A percentile compares a stretch with the other conserved stretches of the same genome.
phyloP scores from a whole-genome alignment of 2,113 vertebrate genomes.

The Pangasianodon hypophthalmus region DNA sequence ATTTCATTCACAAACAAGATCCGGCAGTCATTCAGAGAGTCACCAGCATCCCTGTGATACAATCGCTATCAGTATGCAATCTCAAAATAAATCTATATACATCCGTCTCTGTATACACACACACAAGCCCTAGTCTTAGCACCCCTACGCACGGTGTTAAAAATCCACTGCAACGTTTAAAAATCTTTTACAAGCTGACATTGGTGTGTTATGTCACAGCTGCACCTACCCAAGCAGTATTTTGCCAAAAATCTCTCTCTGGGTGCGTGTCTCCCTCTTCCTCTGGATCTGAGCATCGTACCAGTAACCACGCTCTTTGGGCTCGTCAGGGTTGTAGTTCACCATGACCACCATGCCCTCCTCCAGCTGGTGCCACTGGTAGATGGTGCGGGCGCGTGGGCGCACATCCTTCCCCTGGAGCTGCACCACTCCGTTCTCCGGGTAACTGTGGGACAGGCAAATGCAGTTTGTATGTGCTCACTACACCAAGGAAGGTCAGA shows the following conservation, averaged over 20 bases:
- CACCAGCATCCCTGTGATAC: conserved; percentile 77
- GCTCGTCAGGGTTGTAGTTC: conserved; percentile 93
- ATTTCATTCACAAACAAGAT: conserved; percentile 91
- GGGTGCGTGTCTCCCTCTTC: conserved; percentile 84
- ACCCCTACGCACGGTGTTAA: background rate
- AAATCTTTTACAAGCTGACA: background rate
- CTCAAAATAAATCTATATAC: background rate
- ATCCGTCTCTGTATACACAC: too few species aligned
- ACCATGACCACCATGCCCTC: conserved; percentile 91
- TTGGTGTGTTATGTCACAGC: background rate
- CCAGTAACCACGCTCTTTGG: conserved; percentile 94
- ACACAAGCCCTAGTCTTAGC: background rate
- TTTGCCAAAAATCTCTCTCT: conserved; percentile 83
- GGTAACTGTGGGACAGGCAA: conserved; percentile 77
- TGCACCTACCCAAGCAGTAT: conserved; percentile 86
- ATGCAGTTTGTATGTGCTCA: background rate
- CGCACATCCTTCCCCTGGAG: conserved; percentile 82
- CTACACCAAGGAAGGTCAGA: background rate
- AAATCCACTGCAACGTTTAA: too few species aligned
- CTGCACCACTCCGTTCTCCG: conserved; percentile 87
- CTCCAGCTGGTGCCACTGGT: conserved; percentile 91
- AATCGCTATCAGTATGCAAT: background rate
- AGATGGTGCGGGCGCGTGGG: conserved; percentile 82
- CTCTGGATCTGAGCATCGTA: conserved; percentile 90
- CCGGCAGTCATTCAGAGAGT: conserved; percentile 87